Base-by-base conservation (phyloP, 2,113 vertebrate species). In the Callipepla squamata region DNA sequence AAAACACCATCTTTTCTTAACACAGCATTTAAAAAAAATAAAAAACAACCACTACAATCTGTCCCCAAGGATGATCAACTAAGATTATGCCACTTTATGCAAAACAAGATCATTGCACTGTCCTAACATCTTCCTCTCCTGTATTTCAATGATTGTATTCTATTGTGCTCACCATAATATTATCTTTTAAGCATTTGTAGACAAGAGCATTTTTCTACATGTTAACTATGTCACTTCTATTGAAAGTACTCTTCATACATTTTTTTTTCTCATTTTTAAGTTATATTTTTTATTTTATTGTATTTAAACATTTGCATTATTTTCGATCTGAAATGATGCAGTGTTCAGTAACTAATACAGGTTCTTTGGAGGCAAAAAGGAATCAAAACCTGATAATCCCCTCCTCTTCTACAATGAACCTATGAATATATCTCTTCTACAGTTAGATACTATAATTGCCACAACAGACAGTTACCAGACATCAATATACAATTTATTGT, bases 51-150 rank as follows among this genome's bases (percentile, higher is more conserved):
- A 40, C 23, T 74, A 36, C 45, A 83, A 51, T 30, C 44, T 91
- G 48, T 59, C 68, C 85, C 51, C 69, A 48, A 90, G 28, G 30
- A 20, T n/a, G 45, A 76, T 90, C 85, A 94, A 81, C 65, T 91
- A 77, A 81, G 75, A 79, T 85, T 80, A 90, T 73, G 89, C 65
- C 30, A 87, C 91, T 93, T 86, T 69, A 93, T 89, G 75, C 45
- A 96, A 96, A 96, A 93, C 65, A 86, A 78, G 65, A 81, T 61
- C 57, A 83, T 92, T 89, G 89, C 25, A 40, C 36, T 89, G 51
- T 79, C 68, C 58, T 76, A 79, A 65, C 34, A 93, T 53, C 18
- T 62, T 85, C 63, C 38, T 19, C 44, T 78, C n/a, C 44, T 21
- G 21, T 90, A 69, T 93, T 85, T 89, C 93, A 45, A 50, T 81